A percentile compares a stretch with the other conserved stretches of the same genome.
These are phyloP conservation scores for Chrysogorgia sp. DNA, from an alignment of 92 coral and sea anemone species.

Conservation along the genomic window DNA sequence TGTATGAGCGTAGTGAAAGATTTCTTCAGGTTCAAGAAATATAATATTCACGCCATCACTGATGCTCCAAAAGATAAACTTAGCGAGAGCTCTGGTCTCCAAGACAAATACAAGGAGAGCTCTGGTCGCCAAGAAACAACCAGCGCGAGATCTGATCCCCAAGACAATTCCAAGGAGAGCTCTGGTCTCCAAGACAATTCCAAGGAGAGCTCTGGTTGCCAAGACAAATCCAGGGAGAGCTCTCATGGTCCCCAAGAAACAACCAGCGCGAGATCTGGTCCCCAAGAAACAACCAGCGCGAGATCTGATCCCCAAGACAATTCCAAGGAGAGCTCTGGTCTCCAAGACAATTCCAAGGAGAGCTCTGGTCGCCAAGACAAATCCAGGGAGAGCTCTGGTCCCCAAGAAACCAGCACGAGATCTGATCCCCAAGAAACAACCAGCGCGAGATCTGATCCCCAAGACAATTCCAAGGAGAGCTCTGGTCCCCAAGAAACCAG, in stretches of 20 bases:
- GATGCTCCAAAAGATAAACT: constrained; percentile 26
- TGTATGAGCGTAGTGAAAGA: constrained; percentile 83
- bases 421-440: neutral
- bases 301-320: neutral
- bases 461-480: too few relatives aligned
- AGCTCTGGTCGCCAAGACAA: neutral
- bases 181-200: neutral
- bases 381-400: neutral
- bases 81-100: neutral
- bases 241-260: neutral
- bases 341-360: constrained; percentile 7
- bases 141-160: neutral
- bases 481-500: too few relatives aligned
- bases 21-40: constrained; percentile 71
- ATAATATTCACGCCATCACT: constrained; percentile 84
- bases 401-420: neutral
- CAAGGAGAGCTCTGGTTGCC: too few relatives aligned
- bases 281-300: neutral
- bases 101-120: neutral
- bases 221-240: neutral
- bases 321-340: too few relatives aligned
- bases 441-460: neutral
- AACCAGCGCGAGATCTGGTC: neutral
- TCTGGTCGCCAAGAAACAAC: neutral
- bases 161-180: neutral